Evolutionary conservation across 2,888 invertebrate genomes (phyloP).

Genomic region (Prosopocoilus inquinatus): DNA sequence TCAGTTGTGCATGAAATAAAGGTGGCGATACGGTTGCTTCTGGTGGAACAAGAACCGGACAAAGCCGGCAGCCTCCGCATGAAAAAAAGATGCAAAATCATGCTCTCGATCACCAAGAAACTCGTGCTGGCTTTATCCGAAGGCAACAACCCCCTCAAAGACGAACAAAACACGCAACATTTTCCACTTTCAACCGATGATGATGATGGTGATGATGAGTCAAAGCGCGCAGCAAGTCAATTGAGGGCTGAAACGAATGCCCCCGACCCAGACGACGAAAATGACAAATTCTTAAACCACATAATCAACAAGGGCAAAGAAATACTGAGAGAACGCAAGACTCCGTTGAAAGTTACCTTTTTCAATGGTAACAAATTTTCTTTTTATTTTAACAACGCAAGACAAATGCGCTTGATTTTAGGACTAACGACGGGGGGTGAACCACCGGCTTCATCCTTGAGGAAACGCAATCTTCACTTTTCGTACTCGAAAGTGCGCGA

Average conservation of each 20-base stretch:
- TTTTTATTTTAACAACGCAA: background rate
- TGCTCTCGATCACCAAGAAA: conserved; percentile 32
- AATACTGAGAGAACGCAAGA: conserved; percentile 40
- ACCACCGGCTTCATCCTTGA: background rate
- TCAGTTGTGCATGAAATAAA: conserved; percentile 38
- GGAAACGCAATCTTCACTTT: conserved; percentile 25
- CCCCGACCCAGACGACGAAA: background rate
- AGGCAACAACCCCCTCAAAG: conserved; percentile 1
- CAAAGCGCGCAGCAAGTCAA: background rate
- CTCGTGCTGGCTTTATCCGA: conserved; percentile 33
- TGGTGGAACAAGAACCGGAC: conserved; percentile 27
- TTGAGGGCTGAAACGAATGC: background rate
- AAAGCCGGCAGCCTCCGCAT: conserved; percentile 28
- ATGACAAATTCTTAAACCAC: conserved; percentile 19
- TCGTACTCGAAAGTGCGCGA: conserved; percentile 48
- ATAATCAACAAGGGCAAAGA: conserved; percentile 38
- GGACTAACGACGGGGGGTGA: background rate
- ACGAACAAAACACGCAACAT: background rate
- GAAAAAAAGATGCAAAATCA: conserved; percentile 40
- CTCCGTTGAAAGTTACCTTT: conserved; percentile 27
- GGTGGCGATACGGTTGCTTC: conserved; percentile 27
- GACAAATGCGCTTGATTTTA: background rate
- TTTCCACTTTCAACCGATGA: background rate
- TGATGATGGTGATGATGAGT: background rate
- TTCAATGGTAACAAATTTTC: background rate